A percentile compares a stretch with the other conserved stretches of the same genome.
Conservation (phyloP, 2,797 vertebrate species). For the Acomys russatus region DNA sequence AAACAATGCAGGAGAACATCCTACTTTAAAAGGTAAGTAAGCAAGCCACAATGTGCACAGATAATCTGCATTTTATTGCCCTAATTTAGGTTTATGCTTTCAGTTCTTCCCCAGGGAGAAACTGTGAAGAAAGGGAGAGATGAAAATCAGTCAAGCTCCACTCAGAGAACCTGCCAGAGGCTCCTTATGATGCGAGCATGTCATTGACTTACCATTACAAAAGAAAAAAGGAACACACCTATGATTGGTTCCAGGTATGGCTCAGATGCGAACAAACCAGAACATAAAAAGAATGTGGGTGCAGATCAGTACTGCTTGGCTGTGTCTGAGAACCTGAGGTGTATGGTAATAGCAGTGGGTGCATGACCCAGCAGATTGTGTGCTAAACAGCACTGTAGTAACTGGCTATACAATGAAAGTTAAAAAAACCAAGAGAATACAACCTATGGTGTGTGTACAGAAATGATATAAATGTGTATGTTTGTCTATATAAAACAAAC, state of each 20-base stretch:
- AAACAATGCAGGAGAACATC: not conserved
- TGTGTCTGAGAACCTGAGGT: not conserved
- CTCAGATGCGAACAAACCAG: not conserved
- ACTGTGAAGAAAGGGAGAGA: not conserved
- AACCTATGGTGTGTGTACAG: not conserved
- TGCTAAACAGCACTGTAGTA: not conserved
- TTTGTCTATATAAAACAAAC: not conserved
- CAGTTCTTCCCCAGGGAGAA: not conserved
- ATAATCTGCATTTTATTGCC: not conserved
- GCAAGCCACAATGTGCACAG: not conserved
- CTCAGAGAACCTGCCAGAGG: no score
- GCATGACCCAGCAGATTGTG: not conserved
- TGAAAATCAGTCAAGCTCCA: no score
- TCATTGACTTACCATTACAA: not conserved
- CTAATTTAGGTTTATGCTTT: not conserved
- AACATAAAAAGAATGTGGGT: not conserved
- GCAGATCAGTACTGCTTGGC: not conserved
- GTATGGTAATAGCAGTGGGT: not conserved
- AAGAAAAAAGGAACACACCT: not conserved
- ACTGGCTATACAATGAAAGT: not conserved
- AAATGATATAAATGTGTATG: not conserved
- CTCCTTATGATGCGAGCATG: accelerated
- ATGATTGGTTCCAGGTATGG: not conserved
- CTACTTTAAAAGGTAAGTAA: not conserved
- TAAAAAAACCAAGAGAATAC: not conserved